Evolutionary conservation across 2,113 vertebrate genomes (phyloP), one percentile per base, ranked within the genome.

Genomic region (Crotalus viridis): DNA sequence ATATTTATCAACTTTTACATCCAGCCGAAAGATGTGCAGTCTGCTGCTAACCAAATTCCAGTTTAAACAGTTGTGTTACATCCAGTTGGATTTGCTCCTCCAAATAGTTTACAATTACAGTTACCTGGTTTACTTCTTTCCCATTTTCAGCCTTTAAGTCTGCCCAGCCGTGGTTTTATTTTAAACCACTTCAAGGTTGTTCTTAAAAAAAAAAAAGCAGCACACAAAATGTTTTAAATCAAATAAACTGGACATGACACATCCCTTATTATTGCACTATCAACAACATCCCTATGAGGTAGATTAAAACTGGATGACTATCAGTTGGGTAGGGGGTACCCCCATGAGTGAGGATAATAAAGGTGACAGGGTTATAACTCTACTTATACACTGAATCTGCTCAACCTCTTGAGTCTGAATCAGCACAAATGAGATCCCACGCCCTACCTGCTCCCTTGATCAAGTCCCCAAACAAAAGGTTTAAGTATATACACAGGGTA

Each of bases 11-110:
- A 10, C 12, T 87, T 94, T 90, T 55, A 57, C 48, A 24, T 52
- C 17, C 10, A 10, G 6, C 74, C n/a, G 24, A 10, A 92, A 88
- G 93, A 94, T 85, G 86, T 92, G 91, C 64, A 95, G 94, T 43
- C 48, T 92, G 24, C 74, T 28, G 8, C 19, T 59, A n/a, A 39
- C 5, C 86, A 87, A 59, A 56, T 43, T 39, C 33, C 10, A 21
- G 5, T 74, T 39, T 33, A 74, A 81, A 8, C 69, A 39, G 28
- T 33, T 56, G n/a, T 22, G 28, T 52, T 26, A 52, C 10, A 51
- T 6, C 17, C 4, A 61, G 1, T 12, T 12, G 55, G 12, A 26
- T 17, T 87, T 64, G 10, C 28, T 39, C 3, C 28, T 3, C 10
- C 48, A 26, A 74, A 81, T 55, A 51, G 7, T 19, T 5, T 28